Percentiles rank a stretch among this genome's conserved stretches.
Conservation (phyloP, 2,113 vertebrate genomes). For the Microtus montanus region DNA sequence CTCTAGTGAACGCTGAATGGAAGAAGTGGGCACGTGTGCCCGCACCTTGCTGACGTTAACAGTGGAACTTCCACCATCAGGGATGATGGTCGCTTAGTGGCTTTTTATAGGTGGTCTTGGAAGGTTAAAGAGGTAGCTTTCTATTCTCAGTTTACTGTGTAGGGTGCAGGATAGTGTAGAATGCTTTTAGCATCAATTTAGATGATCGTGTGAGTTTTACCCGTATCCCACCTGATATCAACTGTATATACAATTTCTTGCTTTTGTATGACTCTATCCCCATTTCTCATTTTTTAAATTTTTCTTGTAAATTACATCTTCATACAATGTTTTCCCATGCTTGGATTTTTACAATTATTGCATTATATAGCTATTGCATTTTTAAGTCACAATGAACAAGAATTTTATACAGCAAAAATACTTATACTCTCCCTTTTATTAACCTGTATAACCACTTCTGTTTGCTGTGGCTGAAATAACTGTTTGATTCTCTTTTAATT, state of each 20-base stretch:
- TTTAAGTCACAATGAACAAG: not conserved
- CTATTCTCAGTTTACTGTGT: not conserved
- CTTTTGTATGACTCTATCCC: not conserved
- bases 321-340: not conserved
- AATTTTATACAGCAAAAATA: not conserved
- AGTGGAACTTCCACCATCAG: not conserved
- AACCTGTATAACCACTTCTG: not conserved
- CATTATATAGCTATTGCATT: not conserved
- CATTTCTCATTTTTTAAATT: not conserved
- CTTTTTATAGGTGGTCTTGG: not conserved
- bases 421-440: not conserved
- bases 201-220: not conserved
- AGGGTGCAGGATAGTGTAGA: not conserved
- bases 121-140: not conserved
- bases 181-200: not conserved
- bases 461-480: not conserved
- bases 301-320: not conserved
- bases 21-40: not conserved
- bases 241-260: not conserved
- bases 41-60: not conserved
- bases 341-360: not conserved
- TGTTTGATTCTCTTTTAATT: not conserved
- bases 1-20: not conserved
- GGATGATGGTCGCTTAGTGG: not conserved
- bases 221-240: not conserved